Evolutionary conservation across 2,113 vertebrate genomes (phyloP), one percentile per base, ranked within the genome.

Genomic region (Brachyhypopomus gauderio): DNA sequence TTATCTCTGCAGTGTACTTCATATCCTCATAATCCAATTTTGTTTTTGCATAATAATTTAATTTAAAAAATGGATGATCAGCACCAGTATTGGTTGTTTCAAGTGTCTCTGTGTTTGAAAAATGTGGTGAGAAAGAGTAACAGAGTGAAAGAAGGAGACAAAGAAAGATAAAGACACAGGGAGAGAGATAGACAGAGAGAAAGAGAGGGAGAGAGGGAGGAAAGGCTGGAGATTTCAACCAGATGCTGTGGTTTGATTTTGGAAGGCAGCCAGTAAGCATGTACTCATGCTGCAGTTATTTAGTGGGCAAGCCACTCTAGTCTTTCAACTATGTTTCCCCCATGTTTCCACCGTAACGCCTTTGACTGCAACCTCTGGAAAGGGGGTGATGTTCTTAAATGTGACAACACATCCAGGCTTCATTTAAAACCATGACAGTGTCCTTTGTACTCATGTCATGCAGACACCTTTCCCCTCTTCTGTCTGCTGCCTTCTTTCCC

Each of bases 231-330:
- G 91, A 93, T 85, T 86, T 92, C 82, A 86, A 89, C 91, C 93
- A 94, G 93, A 94, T 93, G 92, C 83, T 90, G 86, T 87, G 80
- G 72, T 84, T 85, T 92, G 77, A 83, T 74, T 59, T 88, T 92
- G 92, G 89, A 90, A 62, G 85, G 86, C 78, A 83, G 92, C 93
- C 93, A 94, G 82, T 88, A 88, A 88, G 89, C 89, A 92, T 92
- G 91, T 85, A 90, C 91, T 94, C 91, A 94, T 93, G 92, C 91
- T 88, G 86, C 66, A 94, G 90, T 89, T 94, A 94, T 94, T 91
- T 93, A 83, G 89, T 71, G 86, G 84, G 83, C 90, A 77, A 89
- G 82, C 78, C 84, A 75, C 85, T 80, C 86, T 75, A 14, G 72
- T 5, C 48, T 80, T 67, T 60, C 45, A 72, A 80, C 45, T n/a